phyloP scores from a whole-genome alignment of 2,888 invertebrate species.

The Philonicus albiceps region DNA sequence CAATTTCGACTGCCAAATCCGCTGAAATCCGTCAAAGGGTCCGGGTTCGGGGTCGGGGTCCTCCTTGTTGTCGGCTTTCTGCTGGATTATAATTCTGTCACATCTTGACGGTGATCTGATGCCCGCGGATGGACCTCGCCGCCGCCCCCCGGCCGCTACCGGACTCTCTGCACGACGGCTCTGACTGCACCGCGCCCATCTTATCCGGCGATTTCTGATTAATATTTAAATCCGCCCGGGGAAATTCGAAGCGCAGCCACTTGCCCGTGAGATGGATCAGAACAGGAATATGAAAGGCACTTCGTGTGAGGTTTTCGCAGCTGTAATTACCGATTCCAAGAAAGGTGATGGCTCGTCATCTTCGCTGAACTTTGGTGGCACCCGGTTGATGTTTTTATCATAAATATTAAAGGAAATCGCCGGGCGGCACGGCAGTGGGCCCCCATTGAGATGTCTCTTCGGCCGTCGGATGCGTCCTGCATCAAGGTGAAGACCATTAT shows the following conservation, averaged over 20 bases:
- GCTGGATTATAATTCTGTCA: conserved; percentile 36
- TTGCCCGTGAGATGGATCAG: background rate
- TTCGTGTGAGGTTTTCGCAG: conserved; percentile 38
- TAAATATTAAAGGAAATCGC: conserved; percentile 17
- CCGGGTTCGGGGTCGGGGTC: background rate
- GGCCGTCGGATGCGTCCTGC: background rate
- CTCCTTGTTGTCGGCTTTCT: background rate
- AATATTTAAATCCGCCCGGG: conserved; percentile 37
- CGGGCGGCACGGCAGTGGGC: background rate
- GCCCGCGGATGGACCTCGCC: background rate
- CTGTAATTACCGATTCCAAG: conserved; percentile 33
- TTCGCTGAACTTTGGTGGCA: conserved; percentile 22
- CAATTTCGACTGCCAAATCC: conserved; percentile 21
- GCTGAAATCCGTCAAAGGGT: conserved; percentile 25
- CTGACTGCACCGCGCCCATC: background rate
- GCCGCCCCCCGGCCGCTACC: background rate
- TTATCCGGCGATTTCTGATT: conserved; percentile 15
- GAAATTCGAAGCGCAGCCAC: conserved; percentile 26
- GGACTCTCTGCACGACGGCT: background rate
- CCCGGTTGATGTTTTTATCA: conserved; percentile 35
- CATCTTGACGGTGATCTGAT: conserved; percentile 12
- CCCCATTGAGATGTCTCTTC: background rate
- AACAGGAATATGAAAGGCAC: conserved; percentile 14
- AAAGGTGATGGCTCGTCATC: conserved; percentile 32
- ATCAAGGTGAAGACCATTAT: background rate